phyloP scores from a whole-genome alignment of 2,797 vertebrate genomes.

The Morus bassanus region DNA sequence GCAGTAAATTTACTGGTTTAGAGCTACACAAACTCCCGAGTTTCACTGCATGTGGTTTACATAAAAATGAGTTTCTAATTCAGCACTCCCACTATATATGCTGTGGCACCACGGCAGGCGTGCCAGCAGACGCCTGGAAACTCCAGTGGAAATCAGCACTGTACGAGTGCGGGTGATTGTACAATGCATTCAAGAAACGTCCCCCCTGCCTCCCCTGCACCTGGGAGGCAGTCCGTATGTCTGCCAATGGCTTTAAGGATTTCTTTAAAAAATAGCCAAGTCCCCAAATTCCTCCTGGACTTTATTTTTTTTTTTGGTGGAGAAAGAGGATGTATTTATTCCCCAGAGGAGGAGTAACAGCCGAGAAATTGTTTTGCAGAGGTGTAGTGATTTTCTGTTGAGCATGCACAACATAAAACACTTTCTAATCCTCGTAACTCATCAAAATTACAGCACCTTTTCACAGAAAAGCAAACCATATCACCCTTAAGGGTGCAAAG shows the following conservation, averaged over 20 bases:
- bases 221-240: rapidly evolving
- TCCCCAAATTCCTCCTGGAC: neutral
- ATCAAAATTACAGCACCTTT: neutral
- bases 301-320: no score
- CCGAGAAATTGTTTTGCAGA: neutral
- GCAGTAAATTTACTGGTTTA: neutral
- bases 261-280: neutral
- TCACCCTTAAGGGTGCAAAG: neutral
- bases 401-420: rapidly evolving
- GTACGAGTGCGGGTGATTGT: rapidly evolving
- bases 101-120: neutral
- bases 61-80: neutral
- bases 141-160: neutral
- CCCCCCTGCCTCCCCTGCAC: neutral
- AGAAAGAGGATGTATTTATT: neutral
- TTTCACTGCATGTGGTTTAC: neutral
- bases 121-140: neutral
- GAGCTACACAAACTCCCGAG: neutral
- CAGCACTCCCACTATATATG: neutral
- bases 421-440: neutral
- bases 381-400: neutral
- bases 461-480: neutral
- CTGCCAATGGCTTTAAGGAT: neutral
- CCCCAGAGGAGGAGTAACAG: neutral
- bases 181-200: neutral